These are phyloP conservation scores for Caenorhabditis brenneri DNA, from an alignment of 1,140 invertebrate species.

Conservation along the genomic window DNA sequence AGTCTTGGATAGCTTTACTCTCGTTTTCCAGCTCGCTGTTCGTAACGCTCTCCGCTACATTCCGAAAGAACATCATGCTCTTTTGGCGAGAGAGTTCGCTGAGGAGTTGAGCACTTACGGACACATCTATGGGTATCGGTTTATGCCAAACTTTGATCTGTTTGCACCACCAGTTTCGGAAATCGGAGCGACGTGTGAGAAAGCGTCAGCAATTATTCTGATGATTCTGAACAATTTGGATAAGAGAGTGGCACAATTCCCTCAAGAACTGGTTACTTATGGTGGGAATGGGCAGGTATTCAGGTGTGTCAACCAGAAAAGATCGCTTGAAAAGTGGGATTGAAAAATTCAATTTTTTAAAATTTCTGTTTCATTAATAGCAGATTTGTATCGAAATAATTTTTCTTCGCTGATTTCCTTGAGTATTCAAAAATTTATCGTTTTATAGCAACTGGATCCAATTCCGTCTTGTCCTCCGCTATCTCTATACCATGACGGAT, in stretches of 20 bases:
- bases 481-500: constrained; percentile 76
- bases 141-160: constrained; percentile 74
- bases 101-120: constrained; percentile 76
- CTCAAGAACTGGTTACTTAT: constrained; percentile 76
- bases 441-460: constrained; percentile 80
- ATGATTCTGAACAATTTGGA: constrained; percentile 80
- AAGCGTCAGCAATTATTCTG: constrained; percentile 77
- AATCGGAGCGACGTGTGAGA: constrained; percentile 74
- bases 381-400: too few relatives aligned
- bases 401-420: too few relatives aligned
- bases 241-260: constrained; percentile 75
- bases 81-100: constrained; percentile 75
- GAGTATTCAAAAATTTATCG: too few relatives aligned
- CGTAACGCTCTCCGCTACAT: constrained; percentile 75
- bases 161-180: constrained; percentile 76
- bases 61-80: constrained; percentile 73
- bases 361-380: too few relatives aligned
- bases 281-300: constrained; percentile 80
- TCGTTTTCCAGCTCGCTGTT: constrained; percentile 44
- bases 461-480: constrained; percentile 77
- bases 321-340: too few relatives aligned
- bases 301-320: too few relatives aligned
- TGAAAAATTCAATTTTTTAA: too few relatives aligned
- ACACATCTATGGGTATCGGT: constrained; percentile 80
- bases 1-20: neutral